A percentile compares a stretch with the other conserved stretches of the same genome.
These are phyloP conservation scores for Rhincodon typus DNA, from an alignment of 2,797 vertebrate genomes.

Conservation along the genomic window DNA sequence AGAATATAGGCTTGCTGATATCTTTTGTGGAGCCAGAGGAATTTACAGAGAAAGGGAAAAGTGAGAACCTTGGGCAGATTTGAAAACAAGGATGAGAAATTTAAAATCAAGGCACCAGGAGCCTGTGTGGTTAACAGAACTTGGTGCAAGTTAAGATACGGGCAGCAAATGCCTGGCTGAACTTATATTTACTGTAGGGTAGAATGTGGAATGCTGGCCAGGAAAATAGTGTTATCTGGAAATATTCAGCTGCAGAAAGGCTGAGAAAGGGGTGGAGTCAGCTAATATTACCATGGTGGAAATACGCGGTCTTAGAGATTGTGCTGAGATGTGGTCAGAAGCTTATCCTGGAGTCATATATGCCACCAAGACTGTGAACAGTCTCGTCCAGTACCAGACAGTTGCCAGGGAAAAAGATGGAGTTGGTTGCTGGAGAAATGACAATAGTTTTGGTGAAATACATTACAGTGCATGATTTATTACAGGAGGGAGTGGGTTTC, in stretches of 20 bases:
- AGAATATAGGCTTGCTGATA: background rate
- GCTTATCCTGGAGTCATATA: background rate
- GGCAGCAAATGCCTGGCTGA: background rate
- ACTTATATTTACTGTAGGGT: background rate
- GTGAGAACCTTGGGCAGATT: background rate
- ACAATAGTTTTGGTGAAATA: background rate
- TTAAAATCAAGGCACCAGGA: background rate
- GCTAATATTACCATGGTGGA: background rate
- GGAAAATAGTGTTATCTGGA: background rate
- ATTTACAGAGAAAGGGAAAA: background rate
- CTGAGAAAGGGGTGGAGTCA: background rate
- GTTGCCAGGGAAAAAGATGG: background rate
- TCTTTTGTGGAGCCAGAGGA: background rate
- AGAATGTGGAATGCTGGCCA: background rate
- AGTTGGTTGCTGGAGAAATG: background rate
- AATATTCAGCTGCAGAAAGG: background rate
- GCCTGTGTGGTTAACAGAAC: background rate
- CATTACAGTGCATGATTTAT: background rate
- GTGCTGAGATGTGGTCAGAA: background rate
- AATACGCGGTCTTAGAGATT: background rate
- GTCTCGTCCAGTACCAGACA: background rate
- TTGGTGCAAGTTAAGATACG: no score
- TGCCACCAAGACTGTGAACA: background rate
- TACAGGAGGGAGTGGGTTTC: background rate
- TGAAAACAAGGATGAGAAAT: background rate